These are phyloP conservation scores for Aphaenogaster rudis DNA, from an alignment of 1,140 invertebrate species.

Conservation along the genomic window DNA sequence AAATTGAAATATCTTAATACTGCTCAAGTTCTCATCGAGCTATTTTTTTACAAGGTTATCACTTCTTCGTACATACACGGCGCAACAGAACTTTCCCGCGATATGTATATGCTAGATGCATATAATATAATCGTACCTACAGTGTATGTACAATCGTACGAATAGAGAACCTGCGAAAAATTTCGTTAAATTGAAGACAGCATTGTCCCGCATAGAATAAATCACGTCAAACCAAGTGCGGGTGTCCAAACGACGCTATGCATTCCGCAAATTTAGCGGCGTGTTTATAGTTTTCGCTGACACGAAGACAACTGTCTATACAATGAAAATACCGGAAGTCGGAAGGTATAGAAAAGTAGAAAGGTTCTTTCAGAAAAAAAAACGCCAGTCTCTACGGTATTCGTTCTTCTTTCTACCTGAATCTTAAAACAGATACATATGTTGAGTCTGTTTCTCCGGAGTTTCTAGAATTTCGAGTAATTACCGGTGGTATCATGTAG, in stretches of 20 bases:
- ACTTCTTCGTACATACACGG: neutral
- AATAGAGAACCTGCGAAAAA: neutral
- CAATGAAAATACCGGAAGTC: neutral
- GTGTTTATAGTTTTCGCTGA: neutral
- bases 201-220: neutral
- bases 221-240: neutral
- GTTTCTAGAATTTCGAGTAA: slow-evolving; percentile 2
- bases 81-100: neutral
- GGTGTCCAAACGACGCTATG: neutral
- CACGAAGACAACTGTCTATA: neutral
- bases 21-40: neutral
- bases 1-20: neutral
- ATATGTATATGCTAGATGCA: neutral
- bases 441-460: neutral
- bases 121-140: neutral
- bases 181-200: neutral
- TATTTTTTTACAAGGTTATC: slow-evolving; percentile 20
- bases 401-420: slow-evolving; percentile 55
- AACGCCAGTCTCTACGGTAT: slow-evolving; percentile 18
- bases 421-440: slow-evolving; percentile 15
- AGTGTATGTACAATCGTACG: neutral
- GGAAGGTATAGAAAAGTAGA: neutral
- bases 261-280: neutral
- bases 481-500: neutral
- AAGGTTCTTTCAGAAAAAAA: neutral